These are phyloP conservation scores for Gorsachius goisagi DNA, from an alignment of 2,113 vertebrate species.

Conservation along the genomic window DNA sequence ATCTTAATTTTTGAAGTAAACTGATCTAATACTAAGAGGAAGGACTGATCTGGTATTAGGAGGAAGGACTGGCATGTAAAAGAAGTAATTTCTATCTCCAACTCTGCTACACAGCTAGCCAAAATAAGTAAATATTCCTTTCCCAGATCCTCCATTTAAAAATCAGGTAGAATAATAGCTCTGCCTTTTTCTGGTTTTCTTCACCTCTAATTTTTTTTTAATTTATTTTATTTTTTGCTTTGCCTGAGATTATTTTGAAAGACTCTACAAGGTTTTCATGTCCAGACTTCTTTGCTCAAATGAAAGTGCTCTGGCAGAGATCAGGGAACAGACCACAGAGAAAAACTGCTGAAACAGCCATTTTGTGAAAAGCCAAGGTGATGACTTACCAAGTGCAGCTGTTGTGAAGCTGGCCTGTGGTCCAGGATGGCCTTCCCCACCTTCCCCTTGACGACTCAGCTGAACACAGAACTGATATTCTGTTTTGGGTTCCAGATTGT, in stretches of 20 bases:
- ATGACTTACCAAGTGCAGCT: conserved; percentile 75
- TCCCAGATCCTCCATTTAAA: background rate
- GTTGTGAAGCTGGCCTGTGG: conserved; percentile 81
- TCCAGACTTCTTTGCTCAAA: background rate
- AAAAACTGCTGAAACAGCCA: background rate
- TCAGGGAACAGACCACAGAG: background rate
- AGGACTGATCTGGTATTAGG: background rate
- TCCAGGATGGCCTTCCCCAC: conserved; percentile 82
- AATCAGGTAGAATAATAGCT: background rate
- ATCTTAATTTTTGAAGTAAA: background rate
- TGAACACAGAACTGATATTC: conserved; percentile 83
- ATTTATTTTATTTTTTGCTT: background rate
- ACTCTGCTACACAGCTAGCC: background rate
- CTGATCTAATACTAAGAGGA: background rate
- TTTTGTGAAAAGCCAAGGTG: background rate
- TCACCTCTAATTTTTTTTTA: background rate
- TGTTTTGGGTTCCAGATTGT: conserved; percentile 80
- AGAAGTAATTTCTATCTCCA: background rate
- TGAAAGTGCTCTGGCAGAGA: background rate
- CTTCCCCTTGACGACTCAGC: conserved; percentile 79
- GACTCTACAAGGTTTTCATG: background rate
- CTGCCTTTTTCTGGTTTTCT: background rate
- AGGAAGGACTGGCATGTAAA: background rate
- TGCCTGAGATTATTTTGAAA: background rate
- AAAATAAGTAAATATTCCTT: background rate